Conservation (phyloP, 1,140 invertebrate genomes). For the Ceratina australensis region DNA sequence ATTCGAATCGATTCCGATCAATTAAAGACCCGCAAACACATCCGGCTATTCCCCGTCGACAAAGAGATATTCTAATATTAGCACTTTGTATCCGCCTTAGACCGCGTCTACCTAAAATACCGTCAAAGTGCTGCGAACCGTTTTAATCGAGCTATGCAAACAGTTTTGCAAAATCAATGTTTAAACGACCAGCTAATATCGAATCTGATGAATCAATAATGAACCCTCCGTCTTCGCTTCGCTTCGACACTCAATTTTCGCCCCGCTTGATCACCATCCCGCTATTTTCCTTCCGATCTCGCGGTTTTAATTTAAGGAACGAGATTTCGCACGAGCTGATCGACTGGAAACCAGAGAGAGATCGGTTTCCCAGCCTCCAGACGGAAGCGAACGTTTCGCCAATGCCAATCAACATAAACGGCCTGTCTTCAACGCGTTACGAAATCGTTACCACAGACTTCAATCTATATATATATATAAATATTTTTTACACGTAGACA, state of each 20-base stretch:
- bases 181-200: background rate
- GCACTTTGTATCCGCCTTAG: background rate
- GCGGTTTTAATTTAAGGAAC: no score
- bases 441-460: background rate
- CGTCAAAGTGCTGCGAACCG: background rate
- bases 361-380: slow-evolving; percentile 17
- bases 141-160: background rate
- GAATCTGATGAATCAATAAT: background rate
- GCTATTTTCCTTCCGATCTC: background rate
- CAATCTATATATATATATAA: background rate
- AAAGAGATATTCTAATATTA: background rate
- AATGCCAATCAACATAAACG: slow-evolving; percentile 21
- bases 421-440: slow-evolving; percentile 1
- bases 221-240: background rate
- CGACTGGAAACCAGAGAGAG: background rate
- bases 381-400: slow-evolving; percentile 23
- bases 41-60: background rate
- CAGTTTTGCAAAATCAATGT: background rate
- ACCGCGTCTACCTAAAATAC: background rate
- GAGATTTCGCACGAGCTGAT: no score
- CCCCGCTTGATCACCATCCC: background rate
- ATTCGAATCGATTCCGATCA: background rate
- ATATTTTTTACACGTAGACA: background rate
- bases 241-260: background rate
- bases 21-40: background rate